Conservation (phyloP, 2,113 vertebrate species). For the Xenus cinereus region DNA sequence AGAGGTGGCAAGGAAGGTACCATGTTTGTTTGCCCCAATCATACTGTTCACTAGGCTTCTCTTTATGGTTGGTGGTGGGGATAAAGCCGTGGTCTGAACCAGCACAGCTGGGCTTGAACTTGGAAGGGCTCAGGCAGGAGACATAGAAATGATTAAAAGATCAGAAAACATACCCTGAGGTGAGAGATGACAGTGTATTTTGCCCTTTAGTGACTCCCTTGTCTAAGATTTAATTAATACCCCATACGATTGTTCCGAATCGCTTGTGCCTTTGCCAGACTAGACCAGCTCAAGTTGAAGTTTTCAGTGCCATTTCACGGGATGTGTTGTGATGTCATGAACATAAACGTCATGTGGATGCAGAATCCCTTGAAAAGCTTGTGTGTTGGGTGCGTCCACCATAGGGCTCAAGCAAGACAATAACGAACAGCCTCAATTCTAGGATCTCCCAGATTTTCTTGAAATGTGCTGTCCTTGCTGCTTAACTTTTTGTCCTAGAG, state of each 20-base stretch:
- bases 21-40: fast-evolving
- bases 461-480: neutral
- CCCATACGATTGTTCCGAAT: neutral
- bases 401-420: fast-evolving
- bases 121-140: neutral
- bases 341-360: neutral
- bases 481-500: neutral
- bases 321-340: neutral
- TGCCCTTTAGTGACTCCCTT: neutral
- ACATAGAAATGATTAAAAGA: neutral
- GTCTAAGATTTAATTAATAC: neutral
- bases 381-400: neutral
- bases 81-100: neutral
- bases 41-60: neutral
- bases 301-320: neutral
- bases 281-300: neutral
- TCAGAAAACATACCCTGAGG: neutral
- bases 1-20: fast-evolving
- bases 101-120: neutral
- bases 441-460: neutral
- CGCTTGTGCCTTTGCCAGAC: neutral
- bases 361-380: neutral
- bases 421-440: neutral
- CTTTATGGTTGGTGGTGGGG: neutral
- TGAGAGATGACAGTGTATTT: neutral